Base-by-base conservation (phyloP, 2,113 vertebrate genomes). In the Nycticorax nycticorax region DNA sequence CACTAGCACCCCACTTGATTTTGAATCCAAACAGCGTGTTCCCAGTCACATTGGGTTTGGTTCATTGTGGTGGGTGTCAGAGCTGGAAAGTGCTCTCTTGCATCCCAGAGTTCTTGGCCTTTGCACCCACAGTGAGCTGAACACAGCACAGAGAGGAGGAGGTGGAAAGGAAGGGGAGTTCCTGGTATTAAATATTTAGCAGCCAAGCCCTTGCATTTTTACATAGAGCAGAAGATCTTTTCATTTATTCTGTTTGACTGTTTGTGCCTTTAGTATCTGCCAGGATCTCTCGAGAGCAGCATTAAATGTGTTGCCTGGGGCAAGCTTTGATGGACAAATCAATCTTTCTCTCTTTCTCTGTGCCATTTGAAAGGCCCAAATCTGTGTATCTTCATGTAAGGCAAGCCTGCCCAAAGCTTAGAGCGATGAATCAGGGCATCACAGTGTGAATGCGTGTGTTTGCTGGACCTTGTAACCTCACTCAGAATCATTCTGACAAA, bases 121-220 rank as follows among this genome's bases (percentile, higher is more conserved):
- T 72, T 92, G 56, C 64, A 56, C 8, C 76, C 30, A 2, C 3
- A 7, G 15, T 0, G 20, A 88, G 94, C 68, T 63, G 63, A 78
- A 67, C 9, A 7, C 23, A 47, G 28, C 33, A 52, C 52, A 73
- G 57, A 59, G 39, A 26, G 32, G 22, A 59, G 47, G 14, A 45
- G 59, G 63, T 23, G 59, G 75, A 83, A 60, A 35, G 84, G 89
- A 93, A 88, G 50, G 52, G 83, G 62, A 89, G 71, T 75, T 88
- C 47, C 60, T 30, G 27, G 6, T 45, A 33, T 82, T 84, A 95
- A 95, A 93, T 92, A 93, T 96, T 96, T 86, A 94, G 43, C 91
- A 96, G 77, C 55, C 71, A 43, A 92, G 48, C 45, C 68, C 74
- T 82, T 48, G 59, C 91, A 85, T 56, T 96, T 71, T 91, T 88